Base-by-base conservation (phyloP, 2,797 vertebrate genomes). In the Phrynocephalus forsythii region DNA sequence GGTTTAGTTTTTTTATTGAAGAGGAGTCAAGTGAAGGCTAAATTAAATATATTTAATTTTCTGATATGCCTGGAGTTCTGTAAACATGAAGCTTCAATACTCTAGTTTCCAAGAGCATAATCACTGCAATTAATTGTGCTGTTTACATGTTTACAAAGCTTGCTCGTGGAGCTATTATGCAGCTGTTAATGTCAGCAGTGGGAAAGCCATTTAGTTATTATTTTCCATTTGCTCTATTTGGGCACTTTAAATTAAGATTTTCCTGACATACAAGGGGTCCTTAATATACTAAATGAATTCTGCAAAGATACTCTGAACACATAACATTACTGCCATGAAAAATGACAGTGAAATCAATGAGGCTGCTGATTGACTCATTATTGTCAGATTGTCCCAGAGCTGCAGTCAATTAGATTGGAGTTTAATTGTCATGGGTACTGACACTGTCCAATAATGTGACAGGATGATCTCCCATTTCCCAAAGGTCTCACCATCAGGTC, bases 91-190 rank as follows among this genome's bases (percentile, higher is more conserved):
- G 68, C 84, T 84, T 44, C 82, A 84, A 68, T 83, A 26, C 30
- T 86, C 76, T 90, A 56, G 87, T 83, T 84, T 84, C 81, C 26
- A 79, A 84, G 48, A 90, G 69, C 63, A 77, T 87, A 90, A 90
- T 87, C 85, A 89, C 63, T 83, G 85, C 85, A 86, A 80, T 83
- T 86, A 86, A 89, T 83, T 86, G 84, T 50, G 52, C 80, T 89
- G 80, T 89, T 86, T 86, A 84, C 85, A 86, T 87, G 82, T 90
- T 90, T 81, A 81, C 85, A 87, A 81, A 87, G 77, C 76, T 87
- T 84, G 69, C 78, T 90, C 77, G 26, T 84, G 82, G 77, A 84
- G 77, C 82, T 80, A 90, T 68, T 84, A 81, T 68, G 60, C 88
- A 90, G 76, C 85, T 84, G 82, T 86, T 87, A 81, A 83, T 84